Conservation (phyloP, 2,113 vertebrate genomes). For the Cavia aperea region DNA sequence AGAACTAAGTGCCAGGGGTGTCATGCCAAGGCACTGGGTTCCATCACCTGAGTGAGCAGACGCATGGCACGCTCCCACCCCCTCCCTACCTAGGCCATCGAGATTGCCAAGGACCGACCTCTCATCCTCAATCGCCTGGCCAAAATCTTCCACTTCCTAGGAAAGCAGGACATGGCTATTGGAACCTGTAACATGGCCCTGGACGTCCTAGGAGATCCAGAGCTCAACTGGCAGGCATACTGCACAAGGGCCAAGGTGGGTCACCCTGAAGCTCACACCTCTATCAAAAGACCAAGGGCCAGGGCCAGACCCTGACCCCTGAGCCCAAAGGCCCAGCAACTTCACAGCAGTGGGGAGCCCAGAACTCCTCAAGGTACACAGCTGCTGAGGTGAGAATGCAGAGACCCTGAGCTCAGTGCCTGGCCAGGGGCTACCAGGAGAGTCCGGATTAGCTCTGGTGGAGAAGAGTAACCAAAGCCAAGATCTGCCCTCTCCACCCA, state of each 20-base stretch:
- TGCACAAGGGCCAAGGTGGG: slow-evolving; percentile 83
- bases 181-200: slow-evolving; percentile 83
- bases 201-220: slow-evolving; percentile 76
- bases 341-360: neutral
- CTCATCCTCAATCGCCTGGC: slow-evolving; percentile 77
- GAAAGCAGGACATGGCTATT: slow-evolving; percentile 83
- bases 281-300: neutral
- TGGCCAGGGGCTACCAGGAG: neutral
- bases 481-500: neutral
- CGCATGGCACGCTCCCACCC: neutral
- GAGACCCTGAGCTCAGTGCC: neutral
- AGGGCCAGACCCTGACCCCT: neutral
- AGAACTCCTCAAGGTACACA: neutral
- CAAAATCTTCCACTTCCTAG: slow-evolving; percentile 80
- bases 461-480: neutral
- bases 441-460: neutral
- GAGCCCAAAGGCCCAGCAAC: neutral
- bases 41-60: neutral
- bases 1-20: neutral
- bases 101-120: slow-evolving; percentile 76
- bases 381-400: neutral
- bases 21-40: neutral
- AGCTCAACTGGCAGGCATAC: slow-evolving; percentile 85
- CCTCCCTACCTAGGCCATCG: slow-evolving; percentile 75
- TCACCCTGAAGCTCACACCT: neutral